These are phyloP conservation scores for Nyctibius grandis DNA, from an alignment of 2,797 vertebrate species.

Conservation along the genomic window DNA sequence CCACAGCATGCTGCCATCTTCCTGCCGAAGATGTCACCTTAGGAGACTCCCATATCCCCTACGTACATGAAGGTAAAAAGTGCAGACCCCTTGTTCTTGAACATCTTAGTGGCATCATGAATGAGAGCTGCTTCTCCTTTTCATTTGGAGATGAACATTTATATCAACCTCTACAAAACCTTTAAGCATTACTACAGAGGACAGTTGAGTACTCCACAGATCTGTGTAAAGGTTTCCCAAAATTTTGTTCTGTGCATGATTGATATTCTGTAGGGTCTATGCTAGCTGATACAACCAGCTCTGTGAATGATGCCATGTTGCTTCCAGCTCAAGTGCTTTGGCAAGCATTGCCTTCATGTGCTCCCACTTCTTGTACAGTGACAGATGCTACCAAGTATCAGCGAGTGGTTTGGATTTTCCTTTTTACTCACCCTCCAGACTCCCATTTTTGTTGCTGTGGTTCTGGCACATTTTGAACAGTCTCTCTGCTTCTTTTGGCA, in stretches of 20 bases:
- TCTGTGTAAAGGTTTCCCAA: background rate
- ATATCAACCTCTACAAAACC: background rate
- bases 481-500: constrained; percentile 30
- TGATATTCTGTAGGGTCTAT: background rate
- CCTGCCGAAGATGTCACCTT: background rate
- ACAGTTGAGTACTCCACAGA: background rate
- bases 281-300: background rate
- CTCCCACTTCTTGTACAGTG: background rate
- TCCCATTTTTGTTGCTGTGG: constrained; percentile 2
- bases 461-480: constrained; percentile 19
- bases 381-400: constrained; percentile 43
- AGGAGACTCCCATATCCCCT: background rate
- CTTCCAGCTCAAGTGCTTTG: constrained; percentile 17
- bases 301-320: background rate
- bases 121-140: background rate
- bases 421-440: background rate
- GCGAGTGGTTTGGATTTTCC: constrained; percentile 50
- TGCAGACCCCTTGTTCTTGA: background rate
- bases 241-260: background rate
- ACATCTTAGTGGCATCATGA: background rate
- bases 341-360: background rate
- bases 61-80: background rate
- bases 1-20: background rate
- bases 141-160: background rate
- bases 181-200: background rate